These are phyloP conservation scores for Neolamprologus cancellatus DNA, from an alignment of 2,113 vertebrate species.

Conservation along the genomic window DNA sequence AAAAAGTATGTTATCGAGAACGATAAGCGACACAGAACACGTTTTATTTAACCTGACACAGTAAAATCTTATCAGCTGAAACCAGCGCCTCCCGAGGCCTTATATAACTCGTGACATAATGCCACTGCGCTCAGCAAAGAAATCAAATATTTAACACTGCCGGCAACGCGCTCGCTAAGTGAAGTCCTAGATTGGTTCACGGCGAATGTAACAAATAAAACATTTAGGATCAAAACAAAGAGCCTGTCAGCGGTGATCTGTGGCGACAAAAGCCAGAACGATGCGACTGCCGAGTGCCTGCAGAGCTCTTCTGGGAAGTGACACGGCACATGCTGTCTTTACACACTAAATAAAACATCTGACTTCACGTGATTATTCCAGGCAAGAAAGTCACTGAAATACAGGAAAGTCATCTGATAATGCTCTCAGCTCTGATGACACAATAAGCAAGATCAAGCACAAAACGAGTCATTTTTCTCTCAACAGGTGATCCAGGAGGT, in stretches of 20 bases:
- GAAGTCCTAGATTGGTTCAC: background rate
- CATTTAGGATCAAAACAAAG: conserved; percentile 15
- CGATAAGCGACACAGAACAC: background rate
- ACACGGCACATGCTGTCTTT: background rate
- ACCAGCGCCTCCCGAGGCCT: background rate
- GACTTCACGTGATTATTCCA: background rate
- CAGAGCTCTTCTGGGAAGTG: background rate
- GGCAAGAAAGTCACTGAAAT: background rate
- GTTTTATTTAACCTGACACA: background rate
- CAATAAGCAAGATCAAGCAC: background rate
- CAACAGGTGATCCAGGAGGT: background rate
- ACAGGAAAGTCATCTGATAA: background rate
- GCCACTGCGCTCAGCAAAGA: background rate
- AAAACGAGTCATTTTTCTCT: background rate
- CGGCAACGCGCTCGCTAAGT: background rate
- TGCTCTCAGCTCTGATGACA: background rate
- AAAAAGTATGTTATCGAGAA: background rate
- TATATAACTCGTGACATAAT: conserved; percentile 48
- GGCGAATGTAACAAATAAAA: conserved; percentile 18
- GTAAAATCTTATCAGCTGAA: background rate
- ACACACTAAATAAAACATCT: background rate
- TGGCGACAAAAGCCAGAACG: background rate
- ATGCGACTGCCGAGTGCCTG: background rate
- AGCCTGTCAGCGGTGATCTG: background rate
- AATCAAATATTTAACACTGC: conserved; percentile 57